Conservation (phyloP, 2,113 vertebrate genomes). For the Sciurus niger region DNA sequence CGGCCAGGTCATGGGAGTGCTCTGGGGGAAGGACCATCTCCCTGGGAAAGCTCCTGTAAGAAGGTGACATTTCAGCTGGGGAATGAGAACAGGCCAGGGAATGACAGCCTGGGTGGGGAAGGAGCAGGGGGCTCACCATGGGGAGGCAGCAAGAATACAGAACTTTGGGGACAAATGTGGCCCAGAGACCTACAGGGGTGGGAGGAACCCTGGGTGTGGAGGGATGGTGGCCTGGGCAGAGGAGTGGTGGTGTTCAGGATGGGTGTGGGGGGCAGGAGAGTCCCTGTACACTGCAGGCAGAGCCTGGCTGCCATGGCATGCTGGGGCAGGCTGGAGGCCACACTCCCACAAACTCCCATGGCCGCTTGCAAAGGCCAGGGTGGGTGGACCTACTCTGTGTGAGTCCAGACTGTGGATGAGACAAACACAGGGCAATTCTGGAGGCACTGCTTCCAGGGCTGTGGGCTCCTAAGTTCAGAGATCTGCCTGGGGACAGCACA, state of each 20-base stretch:
- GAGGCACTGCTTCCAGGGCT: background rate
- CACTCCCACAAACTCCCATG: background rate
- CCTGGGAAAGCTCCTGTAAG: background rate
- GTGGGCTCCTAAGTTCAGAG: background rate
- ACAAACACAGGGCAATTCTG: background rate
- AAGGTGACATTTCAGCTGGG: background rate
- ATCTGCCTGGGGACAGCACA: background rate
- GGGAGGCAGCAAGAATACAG: background rate
- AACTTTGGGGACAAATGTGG: background rate
- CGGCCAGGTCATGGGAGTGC: background rate
- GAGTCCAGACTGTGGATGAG: background rate
- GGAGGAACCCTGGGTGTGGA: background rate
- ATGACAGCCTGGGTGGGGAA: background rate
- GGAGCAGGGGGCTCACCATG: background rate
- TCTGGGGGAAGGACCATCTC: background rate
- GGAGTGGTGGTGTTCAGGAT: background rate
- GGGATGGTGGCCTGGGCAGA: background rate
- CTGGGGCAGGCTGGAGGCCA: too few relatives aligned
- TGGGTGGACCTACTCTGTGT: slow-evolving; percentile 56
- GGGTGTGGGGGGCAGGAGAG: too few relatives aligned
- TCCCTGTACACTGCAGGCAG: background rate
- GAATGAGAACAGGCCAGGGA: background rate
- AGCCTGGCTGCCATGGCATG: background rate
- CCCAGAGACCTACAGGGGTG: background rate
- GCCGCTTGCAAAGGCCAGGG: too few relatives aligned